Conservation (phyloP, 2,797 vertebrate genomes). For the Acanthiza pusilla region DNA sequence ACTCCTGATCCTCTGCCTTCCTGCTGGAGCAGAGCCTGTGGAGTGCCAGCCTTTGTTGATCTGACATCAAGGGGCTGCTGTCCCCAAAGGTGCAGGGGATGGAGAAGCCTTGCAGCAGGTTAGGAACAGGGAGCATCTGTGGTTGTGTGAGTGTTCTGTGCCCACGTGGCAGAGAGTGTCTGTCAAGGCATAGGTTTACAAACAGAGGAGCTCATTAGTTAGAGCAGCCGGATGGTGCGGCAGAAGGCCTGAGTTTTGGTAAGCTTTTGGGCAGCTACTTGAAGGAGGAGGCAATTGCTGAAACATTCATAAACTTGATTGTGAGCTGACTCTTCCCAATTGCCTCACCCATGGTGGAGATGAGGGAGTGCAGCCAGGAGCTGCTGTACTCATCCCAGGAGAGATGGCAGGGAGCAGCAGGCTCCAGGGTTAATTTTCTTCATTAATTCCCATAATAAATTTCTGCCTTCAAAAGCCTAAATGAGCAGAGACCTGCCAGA, state of each 20-base stretch:
- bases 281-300: background rate
- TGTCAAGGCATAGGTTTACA: background rate
- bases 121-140: background rate
- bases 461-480: background rate
- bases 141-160: rapidly evolving
- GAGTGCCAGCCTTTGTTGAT: background rate
- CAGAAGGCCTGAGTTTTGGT: background rate
- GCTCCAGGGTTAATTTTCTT: background rate
- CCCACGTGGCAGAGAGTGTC: background rate
- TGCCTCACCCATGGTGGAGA: rapidly evolving
- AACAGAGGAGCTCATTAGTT: background rate
- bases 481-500: background rate
- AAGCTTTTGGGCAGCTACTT: background rate
- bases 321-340: background rate
- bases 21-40: background rate
- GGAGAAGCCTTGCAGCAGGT: background rate
- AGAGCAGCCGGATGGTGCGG: background rate
- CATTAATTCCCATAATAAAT: background rate
- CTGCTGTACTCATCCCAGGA: background rate
- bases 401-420: background rate
- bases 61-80: background rate
- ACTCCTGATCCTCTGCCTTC: background rate
- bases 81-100: background rate
- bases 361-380: background rate
- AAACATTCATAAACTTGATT: background rate